Base-by-base conservation (phyloP, 1,140 invertebrate species). In the Musca vetustissima region DNA sequence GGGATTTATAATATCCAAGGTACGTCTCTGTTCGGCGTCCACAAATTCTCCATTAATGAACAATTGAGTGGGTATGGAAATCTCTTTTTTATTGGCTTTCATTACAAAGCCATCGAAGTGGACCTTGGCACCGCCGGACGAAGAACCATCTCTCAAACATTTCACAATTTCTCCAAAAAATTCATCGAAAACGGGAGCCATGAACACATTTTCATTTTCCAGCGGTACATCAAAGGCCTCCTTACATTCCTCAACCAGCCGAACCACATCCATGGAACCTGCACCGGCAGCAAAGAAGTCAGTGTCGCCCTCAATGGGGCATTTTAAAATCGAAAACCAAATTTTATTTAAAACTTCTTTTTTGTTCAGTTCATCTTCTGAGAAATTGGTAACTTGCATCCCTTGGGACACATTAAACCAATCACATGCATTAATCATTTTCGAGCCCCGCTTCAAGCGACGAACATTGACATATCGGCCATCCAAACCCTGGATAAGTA, bases 231-330 rank as follows among this genome's bases (percentile, higher is more conserved):
- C 88, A 19, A 92, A 87, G 69, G 91, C 86, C 66, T 96, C 92
- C 82, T 95, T 96, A 0, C 97, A 86, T 85, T 98, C 95, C 84
- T 98, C 97, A 0, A 98, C 89, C 32, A 98, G 82, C 74, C 95
- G 88, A 0, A 97, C 94, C 9, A 98, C 95, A 81, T 98, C 96
- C 95, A 98, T 98, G 11, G 95, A 97, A 0, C 94, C 93, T 21
- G 93, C 97, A 24, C 97, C 97, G 48, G 87, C 89, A 13, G 89
- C 89, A 82, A 99, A 98, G 82, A 98, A 98, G 80, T 98, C 95
- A 0, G 94, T 95, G 1, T 89, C 87, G 2, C 91, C 86, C 2
- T 90, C 88, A 4, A 98, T 87, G 1, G 92, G 89, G 1, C 88
- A 84, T 71, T 90, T 91, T 0, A 98, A 84, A 74, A 98, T 98